These are phyloP conservation scores for Cynopterus sphinx DNA, from an alignment of 2,797 vertebrate genomes.

Conservation along the genomic window DNA sequence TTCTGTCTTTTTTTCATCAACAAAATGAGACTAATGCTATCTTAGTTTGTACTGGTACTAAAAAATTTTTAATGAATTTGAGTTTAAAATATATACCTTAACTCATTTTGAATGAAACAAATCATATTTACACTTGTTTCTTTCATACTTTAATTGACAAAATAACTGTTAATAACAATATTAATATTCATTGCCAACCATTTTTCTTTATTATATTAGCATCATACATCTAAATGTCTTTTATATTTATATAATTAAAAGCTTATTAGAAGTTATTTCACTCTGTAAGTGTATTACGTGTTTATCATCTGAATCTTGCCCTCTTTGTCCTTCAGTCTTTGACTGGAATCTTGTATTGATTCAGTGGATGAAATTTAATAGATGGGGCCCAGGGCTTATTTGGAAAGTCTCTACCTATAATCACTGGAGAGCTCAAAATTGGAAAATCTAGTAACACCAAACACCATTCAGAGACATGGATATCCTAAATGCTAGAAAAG, in stretches of 20 bases:
- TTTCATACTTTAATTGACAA: constrained; percentile 4
- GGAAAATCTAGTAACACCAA: not conserved
- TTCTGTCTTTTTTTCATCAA: not conserved
- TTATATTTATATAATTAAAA: not conserved
- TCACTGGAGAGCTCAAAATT: not conserved
- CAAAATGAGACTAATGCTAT: not conserved
- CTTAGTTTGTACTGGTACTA: not conserved
- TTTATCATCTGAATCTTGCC: not conserved
- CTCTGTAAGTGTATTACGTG: not conserved
- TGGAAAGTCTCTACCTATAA: not conserved
- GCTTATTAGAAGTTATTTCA: not conserved
- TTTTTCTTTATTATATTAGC: not conserved
- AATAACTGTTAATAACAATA: not conserved
- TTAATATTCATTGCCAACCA: not conserved
- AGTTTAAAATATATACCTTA: constrained; percentile 21
- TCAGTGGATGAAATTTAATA: not conserved
- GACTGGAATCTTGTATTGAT: not conserved
- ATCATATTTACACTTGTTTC: not conserved
- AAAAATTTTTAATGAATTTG: constrained; percentile 4
- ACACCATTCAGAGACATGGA: not conserved
- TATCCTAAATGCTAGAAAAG: not conserved
- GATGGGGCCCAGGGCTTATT: not conserved
- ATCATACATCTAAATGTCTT: not conserved
- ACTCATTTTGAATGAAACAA: not conserved
- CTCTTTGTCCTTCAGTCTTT: not conserved